Conservation (phyloP, 2,888 invertebrate genomes). For the Drosophila lutescens region DNA sequence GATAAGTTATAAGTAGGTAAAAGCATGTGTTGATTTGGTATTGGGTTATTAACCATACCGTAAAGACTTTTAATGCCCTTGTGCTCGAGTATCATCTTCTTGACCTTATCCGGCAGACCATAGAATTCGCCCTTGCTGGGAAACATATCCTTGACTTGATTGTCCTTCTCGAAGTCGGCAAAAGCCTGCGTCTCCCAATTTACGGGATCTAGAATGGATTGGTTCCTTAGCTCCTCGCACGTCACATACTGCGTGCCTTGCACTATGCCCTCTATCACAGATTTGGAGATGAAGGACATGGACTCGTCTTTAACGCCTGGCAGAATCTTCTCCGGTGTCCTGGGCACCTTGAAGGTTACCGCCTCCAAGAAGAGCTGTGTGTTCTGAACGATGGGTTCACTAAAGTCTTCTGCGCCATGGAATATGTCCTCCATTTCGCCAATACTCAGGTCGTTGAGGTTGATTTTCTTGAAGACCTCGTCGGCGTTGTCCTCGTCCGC, state of each 20-base stretch:
- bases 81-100: slow-evolving; percentile 89
- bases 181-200: slow-evolving; percentile 82
- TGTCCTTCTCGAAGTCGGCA: slow-evolving; percentile 51
- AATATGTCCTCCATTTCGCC: slow-evolving; percentile 68
- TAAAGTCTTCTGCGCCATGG: slow-evolving; percentile 42
- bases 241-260: slow-evolving; percentile 82
- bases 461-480: slow-evolving; percentile 68
- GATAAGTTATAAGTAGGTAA: background rate
- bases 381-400: slow-evolving; percentile 69
- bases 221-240: slow-evolving; percentile 68
- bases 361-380: slow-evolving; percentile 83
- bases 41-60: slow-evolving; percentile 85
- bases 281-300: slow-evolving; percentile 47
- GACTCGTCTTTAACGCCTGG: slow-evolving; percentile 40
- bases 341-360: slow-evolving; percentile 74
- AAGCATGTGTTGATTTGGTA: background rate
- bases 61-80: slow-evolving; percentile 93
- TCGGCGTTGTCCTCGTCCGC: slow-evolving; percentile 43
- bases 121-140: slow-evolving; percentile 87
- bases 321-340: slow-evolving; percentile 32
- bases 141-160: slow-evolving; percentile 52
- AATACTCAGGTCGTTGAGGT: slow-evolving; percentile 55
- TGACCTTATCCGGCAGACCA: slow-evolving; percentile 90
- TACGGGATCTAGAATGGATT: slow-evolving; percentile 61
- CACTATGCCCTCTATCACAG: slow-evolving; percentile 55